These are phyloP conservation scores for Malacosoma neustria DNA, from an alignment of 2,888 invertebrate species.

Conservation along the genomic window DNA sequence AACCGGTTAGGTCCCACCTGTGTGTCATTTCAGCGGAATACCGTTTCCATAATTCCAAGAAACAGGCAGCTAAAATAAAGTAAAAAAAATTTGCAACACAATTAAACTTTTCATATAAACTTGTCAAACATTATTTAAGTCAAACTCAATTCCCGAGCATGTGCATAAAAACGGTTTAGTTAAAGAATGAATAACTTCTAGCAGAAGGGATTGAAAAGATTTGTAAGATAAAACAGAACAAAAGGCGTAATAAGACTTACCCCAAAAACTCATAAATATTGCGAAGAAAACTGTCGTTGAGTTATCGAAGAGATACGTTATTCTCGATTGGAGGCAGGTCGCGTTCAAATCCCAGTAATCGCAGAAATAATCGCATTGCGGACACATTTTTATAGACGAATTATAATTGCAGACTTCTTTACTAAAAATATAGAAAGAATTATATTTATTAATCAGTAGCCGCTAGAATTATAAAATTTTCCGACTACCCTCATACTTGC, in stretches of 20 bases:
- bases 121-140: no score
- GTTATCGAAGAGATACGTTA: conserved; percentile 96
- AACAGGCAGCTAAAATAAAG: conserved; percentile 80
- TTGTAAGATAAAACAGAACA: no score
- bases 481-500: no score
- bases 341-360: conserved; percentile 88
- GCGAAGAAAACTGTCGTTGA: conserved; percentile 96
- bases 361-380: conserved; percentile 91
- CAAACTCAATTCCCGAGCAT: no score
- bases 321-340: conserved; percentile 89
- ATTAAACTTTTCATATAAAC: no score
- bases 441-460: no score
- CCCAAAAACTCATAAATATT: conserved; percentile 97
- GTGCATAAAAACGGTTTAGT: no score
- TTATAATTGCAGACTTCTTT: conserved; percentile 82
- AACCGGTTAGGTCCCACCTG: conserved; percentile 95
- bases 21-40: conserved; percentile 97
- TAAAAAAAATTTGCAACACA: no score
- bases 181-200: no score
- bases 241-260: no score
- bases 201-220: no score
- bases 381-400: conserved; percentile 87
- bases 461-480: no score
- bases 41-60: conserved; percentile 96
- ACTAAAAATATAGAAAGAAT: conserved; percentile 47